Evolutionary conservation across 2,797 vertebrate genomes (phyloP), one percentile per base, ranked within the genome.

Genomic region (Bradypodion pumilum): DNA sequence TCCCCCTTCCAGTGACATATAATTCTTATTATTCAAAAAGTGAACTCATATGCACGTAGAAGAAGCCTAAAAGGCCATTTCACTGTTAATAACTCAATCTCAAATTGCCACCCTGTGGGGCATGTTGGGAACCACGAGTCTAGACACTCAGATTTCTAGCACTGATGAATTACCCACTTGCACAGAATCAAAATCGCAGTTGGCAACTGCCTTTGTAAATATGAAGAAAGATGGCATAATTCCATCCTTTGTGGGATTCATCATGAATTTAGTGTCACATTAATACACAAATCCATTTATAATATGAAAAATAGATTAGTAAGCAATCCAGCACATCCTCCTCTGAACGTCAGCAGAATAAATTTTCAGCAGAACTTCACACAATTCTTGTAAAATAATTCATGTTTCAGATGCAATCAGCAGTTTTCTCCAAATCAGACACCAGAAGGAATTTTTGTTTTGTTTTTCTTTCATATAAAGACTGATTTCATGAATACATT

Each of bases 241-340:
- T 10, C n/a, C 29, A 76, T 42, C 32, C 74, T 76, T 63, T 84
- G 74, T 6, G 73, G 73, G 69, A 73, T 74, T 35, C 59, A 82
- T 68, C 79, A 77, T 75, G 81, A 85, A 87, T 83, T 59, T 37
- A 86, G 60, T 80, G 37, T 46, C 74, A 65, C 27, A 52, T 6
- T 86, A 73, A 79, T 70, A 40, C 27, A 84, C 63, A 84, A 35
- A 15, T 79, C 65, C 6, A 78, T 35, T 21, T 91, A 40, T 27
- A 81, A 12, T 25, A 52, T 84, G 83, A 77, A 84, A 87, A 91
- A 89, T 70, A 82, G 62, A 74, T 7, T 23, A 90, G 37, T 29
- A 88, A 75, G 80, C 72, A 1, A 42, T 66, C 80, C 52, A 56
- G 52, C 62, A 56, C 23, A 40, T 73, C 72, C 32, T 59, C 5